These are phyloP conservation scores for Lycorma delicatula DNA, from an alignment of 1,140 invertebrate species.

Conservation along the genomic window DNA sequence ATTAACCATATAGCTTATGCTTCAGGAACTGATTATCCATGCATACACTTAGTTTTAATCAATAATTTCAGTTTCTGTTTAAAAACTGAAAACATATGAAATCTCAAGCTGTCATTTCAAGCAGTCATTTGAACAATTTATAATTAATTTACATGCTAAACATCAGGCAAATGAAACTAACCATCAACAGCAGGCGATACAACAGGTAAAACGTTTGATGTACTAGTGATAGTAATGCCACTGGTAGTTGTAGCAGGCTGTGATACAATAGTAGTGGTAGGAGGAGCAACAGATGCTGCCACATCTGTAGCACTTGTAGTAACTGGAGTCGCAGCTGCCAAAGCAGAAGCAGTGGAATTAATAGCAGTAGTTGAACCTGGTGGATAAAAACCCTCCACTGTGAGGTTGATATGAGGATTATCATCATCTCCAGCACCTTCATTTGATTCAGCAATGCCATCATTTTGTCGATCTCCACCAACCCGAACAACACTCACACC, in stretches of 20 bases:
- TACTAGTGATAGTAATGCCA: neutral
- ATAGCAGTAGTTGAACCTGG: neutral
- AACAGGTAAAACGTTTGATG: no score
- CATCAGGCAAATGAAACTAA: no score
- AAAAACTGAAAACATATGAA: no score
- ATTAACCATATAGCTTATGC: no score
- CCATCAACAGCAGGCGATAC: neutral
- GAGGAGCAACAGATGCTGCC: neutral
- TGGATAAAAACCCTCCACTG: constrained; percentile 25
- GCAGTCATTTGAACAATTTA: no score
- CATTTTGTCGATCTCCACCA: constrained; percentile 1
- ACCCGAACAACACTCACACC: constrained; percentile 23
- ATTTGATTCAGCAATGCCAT: neutral
- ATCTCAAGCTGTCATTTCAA: no score
- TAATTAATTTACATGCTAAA: no score
- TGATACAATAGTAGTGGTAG: neutral
- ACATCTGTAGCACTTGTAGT: neutral
- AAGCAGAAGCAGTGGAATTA: neutral
- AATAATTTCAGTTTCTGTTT: no score
- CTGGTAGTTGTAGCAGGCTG: neutral
- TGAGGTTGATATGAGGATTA: constrained; percentile 20
- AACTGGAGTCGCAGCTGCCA: neutral
- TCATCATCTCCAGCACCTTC: neutral
- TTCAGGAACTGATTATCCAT: no score
- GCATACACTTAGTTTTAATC: no score